Base-by-base conservation (phyloP, 2,888 invertebrate genomes). In the Ypsolopha scabrella region DNA sequence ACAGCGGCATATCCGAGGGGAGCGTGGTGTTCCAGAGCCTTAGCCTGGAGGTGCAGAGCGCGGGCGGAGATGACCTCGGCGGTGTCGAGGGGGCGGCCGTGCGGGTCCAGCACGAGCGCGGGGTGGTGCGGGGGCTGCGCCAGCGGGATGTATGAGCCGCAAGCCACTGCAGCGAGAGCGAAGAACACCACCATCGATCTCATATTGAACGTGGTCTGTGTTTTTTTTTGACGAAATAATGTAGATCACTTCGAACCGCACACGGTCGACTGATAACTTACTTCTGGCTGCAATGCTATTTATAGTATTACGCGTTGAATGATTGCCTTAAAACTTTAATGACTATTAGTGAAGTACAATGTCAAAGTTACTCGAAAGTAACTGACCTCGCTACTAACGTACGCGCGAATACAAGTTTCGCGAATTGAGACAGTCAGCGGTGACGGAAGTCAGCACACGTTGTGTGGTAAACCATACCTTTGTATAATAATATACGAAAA, bases 1-100 rank as follows among this genome's bases (percentile, higher is more conserved):
- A 2, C 64, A 59, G 69, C 69, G 48, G 77, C 76, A 38, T 86
- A 78, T 55, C 85, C 77, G 48, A 83, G 78, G 8, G 82, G 72
- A 53, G 86, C 80, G 60, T 87, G 83, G 56, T 77, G 80, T 7
- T 80, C 80, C 11, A 86, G 80, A 8, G 85, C 69, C 62, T 86
- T 86, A 57, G 86, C 87, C 61, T 86, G 83, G 61, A 81, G 75
- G 65, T 87, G 86, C 57, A 83, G 60, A 9, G 63, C 56, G 6
- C 65, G 68, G 39, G 76, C 67, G 6, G 68, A 57, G 53, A 62
- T 64, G 11, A 65, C 60, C 7, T 63, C 61, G 7, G 83, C 81
- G 41, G 67, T 65, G 2, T 65, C 70, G 8, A 73, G 41, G 8
- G 74, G 70, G 43, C 75, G 61, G 58, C 75, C 74, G 56, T 65